phyloP scores from a whole-genome alignment of 2,888 invertebrate genomes.

The Zeuzera pyrina region DNA sequence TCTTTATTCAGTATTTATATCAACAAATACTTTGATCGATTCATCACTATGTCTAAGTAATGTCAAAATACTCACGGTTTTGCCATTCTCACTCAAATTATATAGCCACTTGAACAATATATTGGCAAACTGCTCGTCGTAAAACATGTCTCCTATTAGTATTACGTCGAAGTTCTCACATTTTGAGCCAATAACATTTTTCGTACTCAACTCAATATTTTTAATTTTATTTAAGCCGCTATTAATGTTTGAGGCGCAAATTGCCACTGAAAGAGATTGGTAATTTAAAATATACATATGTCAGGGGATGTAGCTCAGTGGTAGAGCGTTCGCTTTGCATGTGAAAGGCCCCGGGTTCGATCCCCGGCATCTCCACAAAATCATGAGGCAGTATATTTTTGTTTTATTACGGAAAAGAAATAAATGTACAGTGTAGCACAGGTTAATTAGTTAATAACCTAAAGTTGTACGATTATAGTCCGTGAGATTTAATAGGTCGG shows the following conservation, averaged over 20 bases:
- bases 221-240: conserved; percentile 63
- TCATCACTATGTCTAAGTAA: neutral
- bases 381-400: too few species aligned
- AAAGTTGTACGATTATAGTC: too few species aligned
- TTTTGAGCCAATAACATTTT: conserved; percentile 54
- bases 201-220: conserved; percentile 37
- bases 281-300: conserved; percentile 9
- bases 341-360: conserved; percentile 99
- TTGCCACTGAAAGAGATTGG: conserved; percentile 54
- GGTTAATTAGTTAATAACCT: too few species aligned
- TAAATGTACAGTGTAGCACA: too few species aligned
- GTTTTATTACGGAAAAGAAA: neutral
- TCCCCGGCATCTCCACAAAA: conserved; percentile 94
- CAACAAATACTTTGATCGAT: too few species aligned
- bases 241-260: conserved; percentile 62
- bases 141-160: conserved; percentile 81
- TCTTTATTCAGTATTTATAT: too few species aligned
- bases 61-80: conserved; percentile 32
- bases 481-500: too few species aligned
- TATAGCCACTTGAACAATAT: conserved; percentile 70
- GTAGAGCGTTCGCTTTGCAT: conserved; percentile 99
- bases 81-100: conserved; percentile 32
- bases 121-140: conserved; percentile 73
- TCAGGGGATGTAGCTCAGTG: conserved; percentile 95
- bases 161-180: conserved; percentile 67